Conservation (phyloP, 2,888 invertebrate species). For the Lordiphosa fenestrarum region DNA sequence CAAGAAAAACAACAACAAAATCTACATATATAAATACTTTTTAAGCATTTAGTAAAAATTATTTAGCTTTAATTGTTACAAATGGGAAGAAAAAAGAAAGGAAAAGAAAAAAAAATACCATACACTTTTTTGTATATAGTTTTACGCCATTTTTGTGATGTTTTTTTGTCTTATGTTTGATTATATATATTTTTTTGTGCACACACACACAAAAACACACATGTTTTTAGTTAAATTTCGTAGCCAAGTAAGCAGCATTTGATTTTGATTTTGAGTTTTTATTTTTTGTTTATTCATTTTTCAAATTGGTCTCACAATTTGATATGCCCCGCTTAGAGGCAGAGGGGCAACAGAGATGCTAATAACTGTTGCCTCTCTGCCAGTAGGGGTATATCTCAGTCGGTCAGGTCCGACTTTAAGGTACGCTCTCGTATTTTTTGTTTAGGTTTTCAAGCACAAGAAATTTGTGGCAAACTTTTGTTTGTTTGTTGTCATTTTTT, state of each 20-base stretch:
- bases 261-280: slow-evolving; percentile 45
- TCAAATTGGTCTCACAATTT: slow-evolving; percentile 80
- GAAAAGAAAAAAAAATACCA: slow-evolving; percentile 17
- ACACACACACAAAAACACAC: slow-evolving; percentile 13
- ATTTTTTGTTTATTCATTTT: slow-evolving; percentile 68
- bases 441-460: slow-evolving; percentile 27
- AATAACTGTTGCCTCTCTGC: no score
- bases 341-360: no score
- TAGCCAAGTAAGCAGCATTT: slow-evolving; percentile 30
- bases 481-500: neutral
- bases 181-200: slow-evolving; percentile 37
- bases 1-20: slow-evolving; percentile 33
- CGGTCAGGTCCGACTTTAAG: no score
- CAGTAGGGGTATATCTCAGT: no score
- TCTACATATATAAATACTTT: slow-evolving; percentile 35
- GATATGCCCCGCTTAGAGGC: slow-evolving; percentile 20
- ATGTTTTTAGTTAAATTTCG: slow-evolving; percentile 66
- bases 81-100: slow-evolving; percentile 29
- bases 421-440: no score
- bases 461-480: slow-evolving; percentile 12
- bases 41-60: slow-evolving; percentile 50
- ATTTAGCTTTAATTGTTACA: slow-evolving; percentile 73
- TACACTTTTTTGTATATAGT: slow-evolving; percentile 44
- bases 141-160: slow-evolving; percentile 78
- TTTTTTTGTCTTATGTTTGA: slow-evolving; percentile 55